A percentile compares a stretch with the other conserved stretches of the same genome.
phyloP scores from a whole-genome alignment of 2,113 vertebrate genomes.

The Dissostichus mawsoni region DNA sequence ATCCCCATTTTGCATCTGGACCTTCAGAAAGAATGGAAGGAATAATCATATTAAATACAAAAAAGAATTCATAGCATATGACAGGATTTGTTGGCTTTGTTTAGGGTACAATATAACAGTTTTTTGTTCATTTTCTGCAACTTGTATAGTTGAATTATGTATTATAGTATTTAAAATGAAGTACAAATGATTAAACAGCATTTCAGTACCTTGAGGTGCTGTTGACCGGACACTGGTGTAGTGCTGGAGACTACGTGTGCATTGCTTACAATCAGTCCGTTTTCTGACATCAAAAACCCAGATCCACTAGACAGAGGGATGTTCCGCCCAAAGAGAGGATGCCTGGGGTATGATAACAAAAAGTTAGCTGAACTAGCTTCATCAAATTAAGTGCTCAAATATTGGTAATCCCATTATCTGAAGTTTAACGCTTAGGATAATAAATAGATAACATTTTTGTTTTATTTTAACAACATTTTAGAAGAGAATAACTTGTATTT shows the following conservation, averaged over 20 bases:
- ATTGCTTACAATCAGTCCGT: conserved; percentile 93
- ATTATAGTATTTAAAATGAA: neutral
- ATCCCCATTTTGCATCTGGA: conserved; percentile 91
- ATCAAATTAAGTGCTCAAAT: neutral
- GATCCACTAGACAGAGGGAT: conserved; percentile 94
- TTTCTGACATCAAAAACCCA: conserved; percentile 93
- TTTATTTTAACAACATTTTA: too few relatives aligned
- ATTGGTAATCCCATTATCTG: neutral
- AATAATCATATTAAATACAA: neutral
- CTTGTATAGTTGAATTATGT: too few relatives aligned
- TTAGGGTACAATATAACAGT: neutral
- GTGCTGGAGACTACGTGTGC: conserved; percentile 92
- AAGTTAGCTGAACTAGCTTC: neutral
- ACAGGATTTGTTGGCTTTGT: neutral
- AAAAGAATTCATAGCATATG: neutral
- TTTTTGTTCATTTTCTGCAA: neutral
- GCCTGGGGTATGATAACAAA: conserved; percentile 75
- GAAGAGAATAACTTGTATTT: too few relatives aligned
- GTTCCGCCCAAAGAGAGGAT: conserved; percentile 92
- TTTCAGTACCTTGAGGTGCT: conserved; percentile 90
- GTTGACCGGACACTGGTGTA: conserved; percentile 86
- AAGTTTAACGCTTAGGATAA: neutral
- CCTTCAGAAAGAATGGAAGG: conserved; percentile 56
- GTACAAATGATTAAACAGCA: conserved; percentile 45
- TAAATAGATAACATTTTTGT: too few relatives aligned